Evolutionary conservation across 1,140 invertebrate genomes (phyloP).

Genomic region (Carposina sasakii): DNA sequence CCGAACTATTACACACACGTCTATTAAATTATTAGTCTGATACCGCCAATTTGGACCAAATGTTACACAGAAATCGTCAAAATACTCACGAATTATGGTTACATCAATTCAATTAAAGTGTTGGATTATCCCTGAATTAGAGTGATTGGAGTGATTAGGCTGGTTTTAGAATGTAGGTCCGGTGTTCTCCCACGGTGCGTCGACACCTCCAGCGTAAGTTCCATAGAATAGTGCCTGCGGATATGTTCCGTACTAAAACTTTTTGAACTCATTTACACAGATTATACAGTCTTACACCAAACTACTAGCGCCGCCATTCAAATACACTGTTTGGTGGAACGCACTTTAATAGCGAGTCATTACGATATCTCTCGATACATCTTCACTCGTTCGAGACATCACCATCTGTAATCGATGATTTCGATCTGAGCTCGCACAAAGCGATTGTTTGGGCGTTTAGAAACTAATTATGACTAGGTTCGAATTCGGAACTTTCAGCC

Average conservation of each 20-base stretch:
- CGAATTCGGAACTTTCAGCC: no score
- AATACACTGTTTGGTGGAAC: no score
- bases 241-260: no score
- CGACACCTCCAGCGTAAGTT: slow-evolving; percentile 59
- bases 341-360: no score
- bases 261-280: no score
- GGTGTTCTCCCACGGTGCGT: slow-evolving; percentile 54
- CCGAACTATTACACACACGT: no score
- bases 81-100: slow-evolving; percentile 37
- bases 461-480: slow-evolving; percentile 46
- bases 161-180: slow-evolving; percentile 49
- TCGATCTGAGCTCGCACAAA: slow-evolving; percentile 32
- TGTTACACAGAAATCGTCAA: no score
- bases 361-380: slow-evolving; percentile 58
- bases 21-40: no score
- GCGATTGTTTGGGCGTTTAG: slow-evolving; percentile 43
- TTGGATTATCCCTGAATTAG: slow-evolving; percentile 49
- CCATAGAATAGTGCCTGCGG: no score
- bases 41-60: no score
- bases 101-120: slow-evolving; percentile 59
- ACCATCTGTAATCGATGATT: slow-evolving; percentile 47
- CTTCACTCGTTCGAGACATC: slow-evolving; percentile 30
- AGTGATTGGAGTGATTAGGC: slow-evolving; percentile 63
- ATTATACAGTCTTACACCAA: no score
- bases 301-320: no score